Conservation (phyloP, 2,888 invertebrate species). For the Cotesia congregata region DNA sequence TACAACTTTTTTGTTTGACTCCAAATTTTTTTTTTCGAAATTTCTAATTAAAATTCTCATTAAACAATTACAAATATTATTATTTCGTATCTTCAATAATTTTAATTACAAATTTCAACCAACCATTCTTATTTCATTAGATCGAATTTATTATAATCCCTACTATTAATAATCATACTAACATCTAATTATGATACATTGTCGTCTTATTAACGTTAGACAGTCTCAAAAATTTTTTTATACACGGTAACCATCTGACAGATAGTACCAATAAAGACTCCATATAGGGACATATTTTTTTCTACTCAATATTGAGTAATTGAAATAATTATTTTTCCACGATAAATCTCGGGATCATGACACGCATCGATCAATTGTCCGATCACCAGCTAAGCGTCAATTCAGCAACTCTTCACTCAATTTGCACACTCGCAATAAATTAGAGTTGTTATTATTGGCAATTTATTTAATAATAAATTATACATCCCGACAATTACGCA, state of each 20-base stretch:
- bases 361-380: conserved; percentile 7
- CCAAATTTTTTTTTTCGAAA: too few relatives aligned
- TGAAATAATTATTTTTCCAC: not conserved
- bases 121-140: too few relatives aligned
- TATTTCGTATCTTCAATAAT: too few relatives aligned
- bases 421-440: not conserved
- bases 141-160: too few relatives aligned
- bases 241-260: not conserved
- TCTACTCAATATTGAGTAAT: not conserved
- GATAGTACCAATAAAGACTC: not conserved
- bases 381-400: not conserved
- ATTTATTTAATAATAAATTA: not conserved
- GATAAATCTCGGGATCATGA: not conserved
- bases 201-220: too few relatives aligned
- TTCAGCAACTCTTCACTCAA: not conserved
- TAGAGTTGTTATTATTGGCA: not conserved
- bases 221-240: too few relatives aligned
- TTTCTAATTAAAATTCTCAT: too few relatives aligned
- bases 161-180: too few relatives aligned
- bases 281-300: not conserved
- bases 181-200: too few relatives aligned
- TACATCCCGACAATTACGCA: not conserved
- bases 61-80: too few relatives aligned
- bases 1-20: too few relatives aligned
- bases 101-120: too few relatives aligned